Percentiles rank a stretch among this genome's conserved stretches.
These are phyloP conservation scores for Iselma pallidipennis DNA, from an alignment of 2,888 invertebrate species.

Conservation along the genomic window DNA sequence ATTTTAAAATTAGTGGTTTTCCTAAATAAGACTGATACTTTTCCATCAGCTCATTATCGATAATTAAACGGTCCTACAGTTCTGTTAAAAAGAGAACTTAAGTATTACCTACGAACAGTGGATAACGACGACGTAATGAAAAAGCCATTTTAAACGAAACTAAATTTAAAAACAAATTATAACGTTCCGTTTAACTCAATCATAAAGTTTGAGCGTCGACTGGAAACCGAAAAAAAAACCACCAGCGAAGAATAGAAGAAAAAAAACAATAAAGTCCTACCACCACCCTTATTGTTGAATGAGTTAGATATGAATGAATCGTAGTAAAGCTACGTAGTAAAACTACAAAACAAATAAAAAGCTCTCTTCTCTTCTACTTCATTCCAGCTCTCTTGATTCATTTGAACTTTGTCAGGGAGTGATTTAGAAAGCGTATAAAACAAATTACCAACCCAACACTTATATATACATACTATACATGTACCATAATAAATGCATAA, in stretches of 20 bases:
- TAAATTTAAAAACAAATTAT: constrained; percentile 31
- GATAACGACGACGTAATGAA: background rate
- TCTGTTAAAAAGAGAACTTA: too few species aligned
- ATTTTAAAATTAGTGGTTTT: too few species aligned
- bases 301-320: constrained; percentile 52
- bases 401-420: constrained; percentile 27
- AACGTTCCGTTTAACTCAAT: constrained; percentile 34
- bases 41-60: too few species aligned
- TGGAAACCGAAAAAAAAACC: constrained; percentile 28
- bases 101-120: too few species aligned
- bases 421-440: constrained; percentile 27
- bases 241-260: constrained; percentile 26
- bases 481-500: too few species aligned
- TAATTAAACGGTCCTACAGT: too few species aligned
- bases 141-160: background rate
- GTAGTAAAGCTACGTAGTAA: constrained; percentile 54
- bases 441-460: constrained; percentile 19
- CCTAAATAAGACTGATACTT: too few species aligned
- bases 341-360: constrained; percentile 58
- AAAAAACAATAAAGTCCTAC: constrained; percentile 32
- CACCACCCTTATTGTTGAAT: constrained; percentile 41
- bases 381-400: constrained; percentile 45
- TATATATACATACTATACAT: background rate
- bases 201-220: constrained; percentile 36
- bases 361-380: constrained; percentile 40